phyloP scores from a whole-genome alignment of 2,888 invertebrate species.

The Oxyteleia sp. region DNA sequence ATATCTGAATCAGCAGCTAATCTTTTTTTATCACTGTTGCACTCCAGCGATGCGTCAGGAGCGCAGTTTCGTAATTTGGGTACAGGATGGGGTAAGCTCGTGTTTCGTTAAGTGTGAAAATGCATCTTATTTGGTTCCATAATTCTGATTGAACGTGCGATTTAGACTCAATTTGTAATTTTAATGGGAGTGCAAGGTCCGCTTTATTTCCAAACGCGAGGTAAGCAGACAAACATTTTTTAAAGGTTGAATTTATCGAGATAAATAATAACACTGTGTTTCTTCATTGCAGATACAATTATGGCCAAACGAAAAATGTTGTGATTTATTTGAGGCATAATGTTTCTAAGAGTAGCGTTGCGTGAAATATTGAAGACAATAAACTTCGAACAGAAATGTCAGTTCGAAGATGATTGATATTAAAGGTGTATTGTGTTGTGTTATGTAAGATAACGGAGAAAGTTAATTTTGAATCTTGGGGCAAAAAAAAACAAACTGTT shows the following conservation, averaged over 20 bases:
- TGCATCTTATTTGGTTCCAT: not conserved
- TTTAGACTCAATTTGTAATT: no score
- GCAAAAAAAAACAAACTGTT: not conserved
- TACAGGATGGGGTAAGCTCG: not conserved
- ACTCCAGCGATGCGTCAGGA: constrained; percentile 24
- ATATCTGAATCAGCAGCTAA: constrained; percentile 73
- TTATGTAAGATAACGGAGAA: no score
- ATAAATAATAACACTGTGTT: no score
- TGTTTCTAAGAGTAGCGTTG: constrained; percentile 2
- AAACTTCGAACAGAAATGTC: not conserved
- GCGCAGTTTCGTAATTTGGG: constrained; percentile 54
- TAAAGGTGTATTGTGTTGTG: not conserved
- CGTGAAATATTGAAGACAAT: constrained; percentile 13
- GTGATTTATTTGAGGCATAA: not conserved
- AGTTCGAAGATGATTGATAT: not conserved
- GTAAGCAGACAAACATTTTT: no score
- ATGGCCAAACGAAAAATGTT: not conserved
- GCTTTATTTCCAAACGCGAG: no score
- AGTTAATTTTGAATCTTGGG: no score
- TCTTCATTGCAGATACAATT: not conserved
- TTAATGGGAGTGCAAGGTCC: no score
- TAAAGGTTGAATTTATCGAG: no score
- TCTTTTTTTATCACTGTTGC: constrained; percentile 49
- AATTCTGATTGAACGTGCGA: no score
- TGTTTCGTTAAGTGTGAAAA: constrained; percentile 18